Evolutionary conservation across 1,140 invertebrate species (phyloP).

Genomic region (Drosophila tani): DNA sequence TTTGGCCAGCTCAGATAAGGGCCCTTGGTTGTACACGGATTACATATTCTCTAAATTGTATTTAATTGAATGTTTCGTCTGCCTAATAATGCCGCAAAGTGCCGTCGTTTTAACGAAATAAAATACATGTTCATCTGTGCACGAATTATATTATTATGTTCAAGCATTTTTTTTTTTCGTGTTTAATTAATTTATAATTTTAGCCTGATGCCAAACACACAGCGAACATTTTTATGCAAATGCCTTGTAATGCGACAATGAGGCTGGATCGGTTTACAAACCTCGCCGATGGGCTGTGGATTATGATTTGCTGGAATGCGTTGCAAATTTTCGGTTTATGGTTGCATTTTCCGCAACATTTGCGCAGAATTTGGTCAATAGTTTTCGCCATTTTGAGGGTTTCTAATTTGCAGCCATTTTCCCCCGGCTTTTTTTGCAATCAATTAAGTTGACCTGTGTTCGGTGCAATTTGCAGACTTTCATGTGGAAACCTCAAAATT

Average conservation of each 20-base stretch:
- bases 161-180: background rate
- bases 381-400: constrained; percentile 19
- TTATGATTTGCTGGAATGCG: constrained; percentile 23
- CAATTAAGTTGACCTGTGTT: constrained; percentile 17
- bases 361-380: constrained; percentile 39
- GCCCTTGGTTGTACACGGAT: constrained; percentile 3
- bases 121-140: background rate
- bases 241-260: constrained; percentile 47
- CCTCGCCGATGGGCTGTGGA: background rate
- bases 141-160: background rate
- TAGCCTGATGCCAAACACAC: constrained; percentile 1
- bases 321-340: constrained; percentile 19
- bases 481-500: constrained; percentile 8
- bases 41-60: constrained; percentile 19
- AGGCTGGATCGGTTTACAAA: constrained; percentile 3
- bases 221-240: constrained; percentile 39
- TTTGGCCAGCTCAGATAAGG: too few species aligned
- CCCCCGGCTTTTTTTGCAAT: constrained; percentile 1
- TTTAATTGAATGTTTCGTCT: constrained; percentile 45
- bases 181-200: constrained; percentile 56
- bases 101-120: background rate
- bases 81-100: constrained; percentile 25
- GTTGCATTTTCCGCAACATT: constrained; percentile 28
- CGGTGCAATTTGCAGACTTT: constrained; percentile 8
- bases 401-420: constrained; percentile 24